Base-by-base conservation (phyloP, 2,797 vertebrate species). In the Anableps anableps region DNA sequence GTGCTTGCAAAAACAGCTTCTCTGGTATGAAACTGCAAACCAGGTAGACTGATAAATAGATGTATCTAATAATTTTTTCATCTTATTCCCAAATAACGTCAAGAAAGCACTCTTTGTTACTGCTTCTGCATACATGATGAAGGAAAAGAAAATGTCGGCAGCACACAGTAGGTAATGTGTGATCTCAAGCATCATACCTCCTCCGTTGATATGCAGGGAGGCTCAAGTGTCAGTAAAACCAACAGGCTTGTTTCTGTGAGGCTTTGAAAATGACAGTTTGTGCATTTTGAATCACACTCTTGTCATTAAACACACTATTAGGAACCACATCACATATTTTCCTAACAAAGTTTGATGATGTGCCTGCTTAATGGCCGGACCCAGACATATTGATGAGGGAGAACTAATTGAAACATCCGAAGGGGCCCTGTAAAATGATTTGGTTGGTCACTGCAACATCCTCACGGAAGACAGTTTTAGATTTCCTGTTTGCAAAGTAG, bases 231-330 rank as follows among this genome's bases (percentile, higher is more conserved):
- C 29, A 43, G 50, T 60, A 72, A 82, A 80, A 84, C 26, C 72
- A 82, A 75, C 79, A 72, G 53, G 80, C 34, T 5, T 75, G 38
- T 79, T 76, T 81, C 80, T 60, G 71, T 26, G 5, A 78, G 41
- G 13, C 74, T 78, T 86, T 62, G 58, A 26, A 79, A 80, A 60
- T 43, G 41, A 75, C 72, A 34, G 51, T 41, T 23, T 29, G 5
- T 62, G 19, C 38, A 79, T 84, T 79, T 75, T 72, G 38, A 75
- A 83, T 58, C 55, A 19, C 38, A 3, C 64, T 78, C 66, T 51
- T 71, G 38, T 78, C 79, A 88, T 89, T 88, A 88, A 76, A 75
- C 82, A 74, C 83, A 83, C 74, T 48, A 79, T 17, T 68, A 77
- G 48, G 76, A 88, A 72, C 81, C 51, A 74, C 75, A 77, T 82